A percentile compares a stretch with the other conserved stretches of the same genome.
These are phyloP conservation scores for Drosophila sucinea DNA, from an alignment of 1,140 invertebrate species.

Conservation along the genomic window DNA sequence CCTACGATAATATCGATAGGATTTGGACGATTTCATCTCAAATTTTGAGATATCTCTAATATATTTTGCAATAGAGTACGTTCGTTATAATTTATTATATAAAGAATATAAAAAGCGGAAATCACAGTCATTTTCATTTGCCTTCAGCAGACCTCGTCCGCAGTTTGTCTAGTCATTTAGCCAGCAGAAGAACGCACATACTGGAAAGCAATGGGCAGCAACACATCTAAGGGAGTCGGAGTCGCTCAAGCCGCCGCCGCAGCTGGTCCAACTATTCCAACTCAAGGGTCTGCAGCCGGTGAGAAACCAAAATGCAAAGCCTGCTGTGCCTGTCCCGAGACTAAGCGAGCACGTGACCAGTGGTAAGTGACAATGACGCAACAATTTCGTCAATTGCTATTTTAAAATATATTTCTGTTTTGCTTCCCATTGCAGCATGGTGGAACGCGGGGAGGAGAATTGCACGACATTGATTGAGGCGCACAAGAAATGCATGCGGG, in stretches of 20 bases:
- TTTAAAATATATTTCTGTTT: neutral
- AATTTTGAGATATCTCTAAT: neutral
- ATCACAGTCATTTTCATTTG: neutral
- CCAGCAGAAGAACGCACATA: neutral
- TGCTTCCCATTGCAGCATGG: constrained; percentile 88
- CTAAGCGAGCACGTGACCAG: constrained; percentile 93
- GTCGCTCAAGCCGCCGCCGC: constrained; percentile 64
- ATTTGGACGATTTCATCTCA: neutral
- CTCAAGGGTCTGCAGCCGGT: constrained; percentile 61
- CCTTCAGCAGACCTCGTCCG: neutral
- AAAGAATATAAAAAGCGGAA: neutral
- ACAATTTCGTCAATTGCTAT: constrained; percentile 17
- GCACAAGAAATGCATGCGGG: constrained; percentile 98
- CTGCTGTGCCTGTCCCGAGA: constrained; percentile 99
- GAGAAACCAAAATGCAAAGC: constrained; percentile 92
- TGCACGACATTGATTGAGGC: constrained; percentile 96
- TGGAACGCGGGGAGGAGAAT: constrained; percentile 96
- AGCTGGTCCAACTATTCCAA: constrained; percentile 28
- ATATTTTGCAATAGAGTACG: neutral
- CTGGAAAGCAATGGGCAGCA: constrained; percentile 53
- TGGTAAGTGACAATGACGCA: constrained; percentile 88
- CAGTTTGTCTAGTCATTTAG: constrained; percentile 11
- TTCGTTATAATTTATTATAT: neutral
- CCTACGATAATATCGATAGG: neutral
- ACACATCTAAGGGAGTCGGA: constrained; percentile 72